Base-by-base conservation (phyloP, 2,888 invertebrate species). In the Drosophila crucigera region DNA sequence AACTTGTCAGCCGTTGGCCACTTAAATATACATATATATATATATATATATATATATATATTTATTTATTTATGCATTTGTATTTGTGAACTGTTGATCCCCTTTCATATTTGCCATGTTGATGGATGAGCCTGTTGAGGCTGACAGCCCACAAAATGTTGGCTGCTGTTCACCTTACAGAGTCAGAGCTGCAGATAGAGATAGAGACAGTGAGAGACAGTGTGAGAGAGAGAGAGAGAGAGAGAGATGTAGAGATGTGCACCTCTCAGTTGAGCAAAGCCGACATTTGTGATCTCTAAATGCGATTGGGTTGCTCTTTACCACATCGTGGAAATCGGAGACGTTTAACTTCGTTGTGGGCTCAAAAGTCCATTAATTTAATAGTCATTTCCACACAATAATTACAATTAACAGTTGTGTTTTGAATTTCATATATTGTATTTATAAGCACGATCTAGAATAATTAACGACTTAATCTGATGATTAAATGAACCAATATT, bases 71-170 rank as follows among this genome's bases (percentile, higher is more conserved):
- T 50, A 28, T 50, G 28, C 22, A 47, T 47, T 25, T 47, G 16
- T 25, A 47, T 47, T 49, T 33, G 19, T 25, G 31, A 41, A 25
- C 35, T 28, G 41, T 28, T 25, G 54, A 52, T 56, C 55, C 52
- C 49, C 49, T 50, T 56, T 65, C 64, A 39, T 43, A 33, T 59
- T 50, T 41, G 25, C 63, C 71, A 68, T 73, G 85, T 30, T 28
- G 58, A 84, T 84, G 87, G 87, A 84, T 84, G 89, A 72, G 60
- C 16, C 58, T 52, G 49, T 30, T 11, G 61, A 4, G 52, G 30
- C 25, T 58, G 56, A 50, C 47, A 11, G 30, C 58, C 55, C 49
- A 63, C 66, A 62, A 59, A 59, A 52, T 16, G 22, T 28, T 65
- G 47, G n/a, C 63, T 43, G 56, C 54, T 39, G 62, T 47, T 50